Evolutionary conservation across 2,113 vertebrate species (phyloP).

Genomic region (Hemicordylus capensis): DNA sequence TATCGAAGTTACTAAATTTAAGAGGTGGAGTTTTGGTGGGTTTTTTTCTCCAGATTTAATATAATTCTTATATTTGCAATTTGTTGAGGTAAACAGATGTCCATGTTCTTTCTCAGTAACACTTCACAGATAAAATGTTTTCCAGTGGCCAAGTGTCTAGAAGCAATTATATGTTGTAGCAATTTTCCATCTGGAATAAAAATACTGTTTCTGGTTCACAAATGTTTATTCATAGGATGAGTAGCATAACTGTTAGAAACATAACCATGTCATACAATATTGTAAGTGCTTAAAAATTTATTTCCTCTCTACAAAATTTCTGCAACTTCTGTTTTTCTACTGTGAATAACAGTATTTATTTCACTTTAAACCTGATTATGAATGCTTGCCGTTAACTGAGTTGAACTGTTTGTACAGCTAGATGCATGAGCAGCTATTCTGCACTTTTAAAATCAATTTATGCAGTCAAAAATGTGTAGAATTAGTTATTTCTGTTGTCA

Average conservation of each 20-base stretch:
- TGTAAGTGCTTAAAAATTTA: not conserved
- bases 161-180: not conserved
- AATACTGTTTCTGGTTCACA: not conserved
- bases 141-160: not conserved
- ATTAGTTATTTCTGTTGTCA: not conserved
- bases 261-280: not conserved
- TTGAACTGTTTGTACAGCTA: not conserved
- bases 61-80: not conserved
- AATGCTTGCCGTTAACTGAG: too few relatives aligned
- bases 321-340: not conserved
- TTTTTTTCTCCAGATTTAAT: too few relatives aligned
- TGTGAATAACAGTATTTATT: not conserved
- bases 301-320: not conserved
- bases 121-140: not conserved
- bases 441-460: not conserved
- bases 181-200: not conserved
- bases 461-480: not conserved
- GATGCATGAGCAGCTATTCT: not conserved
- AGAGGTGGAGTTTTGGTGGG: not conserved
- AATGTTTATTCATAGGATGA: constrained; percentile 9
- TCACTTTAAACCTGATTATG: not conserved
- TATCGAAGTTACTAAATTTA: not conserved
- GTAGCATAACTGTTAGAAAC: not conserved
- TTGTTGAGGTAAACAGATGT: not conserved
- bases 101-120: not conserved